Conservation (phyloP, 2,888 invertebrate species). For the Drosophila prostipennis region DNA sequence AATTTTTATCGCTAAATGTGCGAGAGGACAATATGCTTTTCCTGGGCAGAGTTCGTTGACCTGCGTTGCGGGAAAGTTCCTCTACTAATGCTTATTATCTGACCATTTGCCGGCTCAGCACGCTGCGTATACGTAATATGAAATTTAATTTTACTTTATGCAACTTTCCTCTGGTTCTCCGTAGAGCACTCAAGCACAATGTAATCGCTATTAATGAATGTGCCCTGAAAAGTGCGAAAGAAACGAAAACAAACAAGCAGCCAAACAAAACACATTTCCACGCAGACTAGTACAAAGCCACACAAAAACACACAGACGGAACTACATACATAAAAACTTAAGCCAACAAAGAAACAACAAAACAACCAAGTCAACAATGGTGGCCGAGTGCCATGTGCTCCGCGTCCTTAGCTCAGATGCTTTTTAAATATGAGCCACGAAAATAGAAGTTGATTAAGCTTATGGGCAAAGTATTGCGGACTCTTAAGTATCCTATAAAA, state of each 20-base stretch:
- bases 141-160: slow-evolving; percentile 68
- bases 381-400: slow-evolving; percentile 29
- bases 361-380: slow-evolving; percentile 19
- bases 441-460: slow-evolving; percentile 45
- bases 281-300: neutral
- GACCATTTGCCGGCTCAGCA: slow-evolving; percentile 55
- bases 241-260: slow-evolving; percentile 42
- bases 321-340: slow-evolving; percentile 23
- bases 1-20: slow-evolving; percentile 4
- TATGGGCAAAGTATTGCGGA: slow-evolving; percentile 18
- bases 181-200: slow-evolving; percentile 48
- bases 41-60: slow-evolving; percentile 59
- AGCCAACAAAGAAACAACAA: slow-evolving; percentile 11
- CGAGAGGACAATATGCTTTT: slow-evolving; percentile 47
- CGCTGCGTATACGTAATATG: slow-evolving; percentile 68
- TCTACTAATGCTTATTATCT: slow-evolving; percentile 68
- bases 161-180: slow-evolving; percentile 20
- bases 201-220: slow-evolving; percentile 69
- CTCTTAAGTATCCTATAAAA: slow-evolving; percentile 20
- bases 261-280: slow-evolving; percentile 38
- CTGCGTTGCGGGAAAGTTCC: slow-evolving; percentile 35
- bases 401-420: slow-evolving; percentile 19
- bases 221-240: slow-evolving; percentile 51
- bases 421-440: slow-evolving; percentile 37
- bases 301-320: neutral